Base-by-base conservation (phyloP, 2,113 vertebrate genomes). In the Megalops atlanticus region DNA sequence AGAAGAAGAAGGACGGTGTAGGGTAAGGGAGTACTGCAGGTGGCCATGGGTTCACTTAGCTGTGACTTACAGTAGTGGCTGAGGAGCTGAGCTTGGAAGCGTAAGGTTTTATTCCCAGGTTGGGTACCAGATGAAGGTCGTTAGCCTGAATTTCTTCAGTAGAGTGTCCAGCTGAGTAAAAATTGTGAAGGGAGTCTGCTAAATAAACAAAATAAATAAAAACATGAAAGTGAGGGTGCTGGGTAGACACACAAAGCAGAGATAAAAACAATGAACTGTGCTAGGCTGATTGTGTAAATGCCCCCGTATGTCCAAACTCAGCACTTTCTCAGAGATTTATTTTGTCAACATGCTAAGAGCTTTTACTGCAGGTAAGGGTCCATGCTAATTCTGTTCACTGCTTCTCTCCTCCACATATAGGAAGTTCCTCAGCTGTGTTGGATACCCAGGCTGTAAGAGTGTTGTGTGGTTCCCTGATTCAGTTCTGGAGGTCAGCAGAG, bases 381-480 rank as follows among this genome's bases (percentile, higher is more conserved):
- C 18, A 73, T 76, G 14, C 41, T n/a, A 2, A 49, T 76, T 12
- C 43, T 18, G 31, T 24, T 71, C 36, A 40, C 36, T 72, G 27
- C 36, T 41, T n/a, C n/a, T n/a, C n/a, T n/a, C n/a, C 43, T 41
- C 58, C 74, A 40, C 12, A 14, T 76, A 49, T 87, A 99, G 98
- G 89, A 98, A 95, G 90, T 98, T 92, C 87, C 93, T 99, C 75
- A 92, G 96, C 82, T 99, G 98, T 83, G 73, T 43, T 4, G 94
- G 96, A 11, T 99, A 92, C 82, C 98, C 98, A 0, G 88, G 91
- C 43, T 99, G 98, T 80, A 97, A 94, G 82, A 78, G 91, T 0
- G 96, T 95, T 0, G 74, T 98, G 45, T 99, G 97, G 97, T 97
- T 99, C 89, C 98, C 98, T 0, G 95, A 97, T 75, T 94, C 90